Percentiles rank a stretch among this genome's conserved stretches.
These are phyloP conservation scores for Holacanthus passer DNA, from an alignment of 2,113 vertebrate genomes.

Conservation along the genomic window DNA sequence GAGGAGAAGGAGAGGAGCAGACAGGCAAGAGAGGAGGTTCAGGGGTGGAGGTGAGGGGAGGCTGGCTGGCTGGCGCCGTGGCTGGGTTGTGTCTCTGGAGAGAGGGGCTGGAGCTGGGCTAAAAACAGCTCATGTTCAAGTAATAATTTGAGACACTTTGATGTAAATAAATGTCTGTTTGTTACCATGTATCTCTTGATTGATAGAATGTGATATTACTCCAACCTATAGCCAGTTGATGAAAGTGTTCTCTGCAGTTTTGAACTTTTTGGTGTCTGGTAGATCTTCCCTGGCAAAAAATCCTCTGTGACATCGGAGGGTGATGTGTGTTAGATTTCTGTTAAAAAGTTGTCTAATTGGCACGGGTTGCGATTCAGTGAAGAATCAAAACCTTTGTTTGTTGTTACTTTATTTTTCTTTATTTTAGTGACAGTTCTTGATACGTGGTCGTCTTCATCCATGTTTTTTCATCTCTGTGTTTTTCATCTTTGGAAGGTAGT, in stretches of 20 bases:
- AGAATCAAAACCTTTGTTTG: neutral
- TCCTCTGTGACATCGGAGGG: neutral
- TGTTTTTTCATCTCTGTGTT: neutral
- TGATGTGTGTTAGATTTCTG: neutral
- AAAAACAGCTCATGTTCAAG: constrained; percentile 46
- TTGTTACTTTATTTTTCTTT: neutral
- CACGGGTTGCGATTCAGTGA: neutral
- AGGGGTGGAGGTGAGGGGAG: constrained; percentile 72
- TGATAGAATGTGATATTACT: neutral
- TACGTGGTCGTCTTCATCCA: neutral
- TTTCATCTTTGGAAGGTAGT: neutral
- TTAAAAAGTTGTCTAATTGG: neutral
- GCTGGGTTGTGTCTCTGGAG: constrained; percentile 60
- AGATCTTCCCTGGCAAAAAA: neutral
- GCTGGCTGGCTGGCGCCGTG: constrained; percentile 68
- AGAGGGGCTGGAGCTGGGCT: constrained; percentile 38
- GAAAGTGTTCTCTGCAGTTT: neutral
- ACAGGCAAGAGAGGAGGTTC: constrained; percentile 66
- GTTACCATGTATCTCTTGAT: neutral
- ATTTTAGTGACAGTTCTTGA: neutral
- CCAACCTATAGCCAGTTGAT: neutral
- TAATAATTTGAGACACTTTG: constrained; percentile 26
- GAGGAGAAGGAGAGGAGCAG: constrained; percentile 63
- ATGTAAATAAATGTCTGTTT: constrained; percentile 26
- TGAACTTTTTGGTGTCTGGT: neutral